These are phyloP conservation scores for Agelastica alni DNA, from an alignment of 2,888 invertebrate species.

Conservation along the genomic window DNA sequence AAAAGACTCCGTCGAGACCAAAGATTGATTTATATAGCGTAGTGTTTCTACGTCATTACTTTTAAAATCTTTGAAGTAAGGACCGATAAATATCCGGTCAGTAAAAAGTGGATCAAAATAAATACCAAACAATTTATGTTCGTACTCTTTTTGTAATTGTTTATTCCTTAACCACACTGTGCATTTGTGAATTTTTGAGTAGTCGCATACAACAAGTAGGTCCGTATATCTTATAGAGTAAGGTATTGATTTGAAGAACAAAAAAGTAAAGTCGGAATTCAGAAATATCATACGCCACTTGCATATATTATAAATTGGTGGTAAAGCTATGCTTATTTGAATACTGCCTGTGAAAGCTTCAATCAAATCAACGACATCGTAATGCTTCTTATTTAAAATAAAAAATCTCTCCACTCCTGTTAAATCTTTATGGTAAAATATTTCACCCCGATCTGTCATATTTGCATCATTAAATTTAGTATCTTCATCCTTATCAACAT, in stretches of 20 bases:
- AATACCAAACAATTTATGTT: conserved; percentile 48
- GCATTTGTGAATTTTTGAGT: conserved; percentile 57
- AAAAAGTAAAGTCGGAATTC: conserved; percentile 61
- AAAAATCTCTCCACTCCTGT: conserved; percentile 27
- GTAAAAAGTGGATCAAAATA: conserved; percentile 48
- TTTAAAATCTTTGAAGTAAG: conserved; percentile 41
- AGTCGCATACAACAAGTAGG: conserved; percentile 58
- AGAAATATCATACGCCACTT: conserved; percentile 63
- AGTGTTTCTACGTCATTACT: conserved; percentile 48
- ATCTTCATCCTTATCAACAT: neutral
- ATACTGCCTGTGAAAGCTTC: conserved; percentile 19
- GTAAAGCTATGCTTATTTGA: conserved; percentile 36
- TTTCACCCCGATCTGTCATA: too few relatives aligned
- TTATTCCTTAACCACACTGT: conserved; percentile 57
- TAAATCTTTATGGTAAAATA: conserved; percentile 39
- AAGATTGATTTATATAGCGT: conserved; percentile 44
- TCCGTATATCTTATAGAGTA: conserved; percentile 62
- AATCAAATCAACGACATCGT: conserved; percentile 29
- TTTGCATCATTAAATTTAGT: neutral
- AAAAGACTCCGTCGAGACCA: conserved; percentile 46
- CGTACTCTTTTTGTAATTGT: conserved; percentile 37
- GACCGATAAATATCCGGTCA: conserved; percentile 54
- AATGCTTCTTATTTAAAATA: conserved; percentile 47
- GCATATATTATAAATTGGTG: conserved; percentile 30
- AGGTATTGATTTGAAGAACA: conserved; percentile 58